phyloP scores from a whole-genome alignment of 1,140 invertebrate species.

The Linepithema humile region DNA sequence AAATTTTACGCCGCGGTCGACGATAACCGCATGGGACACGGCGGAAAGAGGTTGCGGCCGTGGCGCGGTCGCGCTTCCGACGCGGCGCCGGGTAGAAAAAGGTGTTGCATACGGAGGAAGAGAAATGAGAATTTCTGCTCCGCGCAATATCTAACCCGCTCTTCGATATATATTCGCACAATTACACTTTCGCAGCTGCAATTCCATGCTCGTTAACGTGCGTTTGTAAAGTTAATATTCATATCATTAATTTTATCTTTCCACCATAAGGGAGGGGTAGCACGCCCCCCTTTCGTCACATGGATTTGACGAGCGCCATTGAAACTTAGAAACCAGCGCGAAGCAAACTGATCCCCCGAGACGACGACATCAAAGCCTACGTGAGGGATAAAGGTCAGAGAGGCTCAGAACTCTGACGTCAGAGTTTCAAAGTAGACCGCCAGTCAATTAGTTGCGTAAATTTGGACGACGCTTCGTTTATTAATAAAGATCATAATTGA shows the following conservation, averaged over 20 bases:
- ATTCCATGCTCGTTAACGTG: neutral
- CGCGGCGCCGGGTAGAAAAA: conserved; percentile 10
- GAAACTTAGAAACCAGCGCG: neutral
- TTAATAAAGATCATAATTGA: neutral
- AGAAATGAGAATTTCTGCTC: neutral
- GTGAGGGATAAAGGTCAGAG: too few relatives aligned
- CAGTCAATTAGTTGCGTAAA: neutral
- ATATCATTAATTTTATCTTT: too few relatives aligned
- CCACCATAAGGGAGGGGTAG: too few relatives aligned
- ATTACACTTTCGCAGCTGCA: conserved; percentile 17
- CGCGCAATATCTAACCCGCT: conserved; percentile 4
- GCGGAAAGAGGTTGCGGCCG: conserved; percentile 1
- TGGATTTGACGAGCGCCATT: neutral
- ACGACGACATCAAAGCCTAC: neutral
- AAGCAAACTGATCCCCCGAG: neutral
- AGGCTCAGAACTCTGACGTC: neutral
- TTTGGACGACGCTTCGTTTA: neutral
- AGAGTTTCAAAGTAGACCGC: conserved; percentile 3
- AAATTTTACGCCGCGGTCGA: conserved; percentile 53
- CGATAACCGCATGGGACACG: conserved; percentile 29
- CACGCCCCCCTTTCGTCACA: neutral
- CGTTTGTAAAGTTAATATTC: too few relatives aligned
- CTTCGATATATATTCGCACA: neutral
- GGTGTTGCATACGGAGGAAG: neutral
- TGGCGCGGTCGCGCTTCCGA: neutral